These are phyloP conservation scores for Cosmia trapezina DNA, from an alignment of 2,888 invertebrate species.

Conservation along the genomic window DNA sequence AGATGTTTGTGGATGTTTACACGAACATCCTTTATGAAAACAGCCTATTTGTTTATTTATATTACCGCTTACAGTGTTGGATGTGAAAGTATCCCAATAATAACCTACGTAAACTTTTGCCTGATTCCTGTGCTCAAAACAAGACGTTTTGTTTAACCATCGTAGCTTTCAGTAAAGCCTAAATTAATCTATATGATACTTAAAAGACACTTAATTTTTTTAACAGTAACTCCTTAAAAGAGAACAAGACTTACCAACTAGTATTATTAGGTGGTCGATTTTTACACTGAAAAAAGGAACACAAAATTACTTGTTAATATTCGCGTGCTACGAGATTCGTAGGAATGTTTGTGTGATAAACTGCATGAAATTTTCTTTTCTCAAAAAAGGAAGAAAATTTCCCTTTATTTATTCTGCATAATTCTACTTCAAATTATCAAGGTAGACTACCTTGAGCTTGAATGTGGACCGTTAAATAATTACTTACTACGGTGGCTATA, in stretches of 20 bases:
- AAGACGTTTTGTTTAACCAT: not conserved
- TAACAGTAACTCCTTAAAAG: not conserved
- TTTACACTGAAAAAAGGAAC: not conserved
- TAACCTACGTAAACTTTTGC: not conserved
- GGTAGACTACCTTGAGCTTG: not conserved
- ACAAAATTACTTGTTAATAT: not conserved
- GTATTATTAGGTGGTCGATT: too few relatives aligned
- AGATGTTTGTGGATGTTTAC: slow-evolving; percentile 49
- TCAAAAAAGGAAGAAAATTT: not conserved
- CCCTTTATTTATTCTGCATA: not conserved
- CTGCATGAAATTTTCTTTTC: not conserved
- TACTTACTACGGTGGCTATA: not conserved
- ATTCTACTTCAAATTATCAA: not conserved
- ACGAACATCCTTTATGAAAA: slow-evolving; percentile 50
- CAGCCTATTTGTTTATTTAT: slow-evolving; percentile 41
- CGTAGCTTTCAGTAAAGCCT: not conserved
- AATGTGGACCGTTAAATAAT: not conserved
- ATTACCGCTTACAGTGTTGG: slow-evolving; percentile 16
- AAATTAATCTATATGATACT: not conserved
- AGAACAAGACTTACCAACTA: not conserved
- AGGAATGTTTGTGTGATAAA: not conserved
- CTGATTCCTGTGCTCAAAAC: not conserved
- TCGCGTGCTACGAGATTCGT: not conserved
- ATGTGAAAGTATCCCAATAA: not conserved
- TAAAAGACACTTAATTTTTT: not conserved